Evolutionary conservation across 2,113 vertebrate species (phyloP).

Genomic region (Labrus mixtus): DNA sequence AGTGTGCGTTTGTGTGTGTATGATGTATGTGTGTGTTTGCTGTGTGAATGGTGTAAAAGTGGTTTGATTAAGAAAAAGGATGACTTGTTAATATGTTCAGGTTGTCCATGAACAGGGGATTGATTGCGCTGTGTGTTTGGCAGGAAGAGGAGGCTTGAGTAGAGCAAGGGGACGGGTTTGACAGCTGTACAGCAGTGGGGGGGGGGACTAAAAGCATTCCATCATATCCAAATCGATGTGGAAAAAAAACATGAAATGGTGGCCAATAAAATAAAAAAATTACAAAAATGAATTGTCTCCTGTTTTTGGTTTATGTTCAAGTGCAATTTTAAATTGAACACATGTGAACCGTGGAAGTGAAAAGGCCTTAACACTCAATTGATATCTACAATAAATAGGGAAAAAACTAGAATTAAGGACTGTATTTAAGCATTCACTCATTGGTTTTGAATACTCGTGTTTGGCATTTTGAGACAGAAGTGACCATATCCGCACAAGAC

Average conservation of each 20-base stretch:
- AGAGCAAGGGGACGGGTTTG: constrained; percentile 49
- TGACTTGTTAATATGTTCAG: constrained; percentile 30
- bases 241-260: constrained; percentile 85
- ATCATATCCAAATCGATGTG: constrained; percentile 85
- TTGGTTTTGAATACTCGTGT: too few relatives aligned
- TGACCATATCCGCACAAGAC: too few relatives aligned
- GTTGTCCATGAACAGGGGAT: constrained; percentile 41
- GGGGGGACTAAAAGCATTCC: constrained; percentile 83
- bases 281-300: constrained; percentile 68
- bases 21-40: neutral
- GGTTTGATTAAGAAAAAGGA: constrained; percentile 11
- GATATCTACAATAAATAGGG: neutral
- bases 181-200: constrained; percentile 58
- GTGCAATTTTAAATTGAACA: neutral
- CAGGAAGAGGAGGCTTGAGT: constrained; percentile 46
- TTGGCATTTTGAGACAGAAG: too few relatives aligned
- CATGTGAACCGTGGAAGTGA: neutral
- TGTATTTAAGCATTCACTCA: too few relatives aligned
- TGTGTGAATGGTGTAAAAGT: constrained; percentile 8
- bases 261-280: constrained; percentile 93
- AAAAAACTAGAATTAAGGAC: too few relatives aligned
- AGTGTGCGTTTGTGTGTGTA: constrained; percentile 16
- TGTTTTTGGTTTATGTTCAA: neutral
- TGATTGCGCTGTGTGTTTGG: constrained; percentile 34
- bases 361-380: neutral